Conservation (phyloP, 2,113 vertebrate genomes). For the Xiphorhynchus elegans region DNA sequence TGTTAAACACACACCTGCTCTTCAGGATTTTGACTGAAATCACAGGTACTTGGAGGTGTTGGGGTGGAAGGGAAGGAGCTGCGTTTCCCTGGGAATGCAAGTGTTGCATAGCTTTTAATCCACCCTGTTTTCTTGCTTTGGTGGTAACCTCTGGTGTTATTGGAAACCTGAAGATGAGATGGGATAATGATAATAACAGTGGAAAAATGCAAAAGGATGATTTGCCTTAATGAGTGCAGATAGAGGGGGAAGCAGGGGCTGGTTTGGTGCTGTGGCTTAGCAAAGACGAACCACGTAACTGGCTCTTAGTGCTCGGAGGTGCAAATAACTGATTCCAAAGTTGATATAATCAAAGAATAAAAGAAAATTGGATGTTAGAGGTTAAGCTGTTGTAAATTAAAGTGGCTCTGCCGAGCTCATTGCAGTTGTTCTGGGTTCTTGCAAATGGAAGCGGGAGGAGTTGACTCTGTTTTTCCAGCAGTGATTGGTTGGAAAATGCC, state of each 20-base stretch:
- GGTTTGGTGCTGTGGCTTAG: not conserved
- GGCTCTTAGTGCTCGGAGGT: not conserved
- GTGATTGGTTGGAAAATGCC: not conserved
- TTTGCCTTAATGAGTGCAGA: not conserved
- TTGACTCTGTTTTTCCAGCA: not conserved
- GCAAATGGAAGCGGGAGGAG: not conserved
- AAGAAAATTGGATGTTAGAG: slow-evolving; percentile 5
- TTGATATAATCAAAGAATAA: slow-evolving; percentile 26
- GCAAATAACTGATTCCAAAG: not conserved
- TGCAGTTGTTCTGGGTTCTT: not conserved
- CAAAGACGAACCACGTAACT: not conserved
- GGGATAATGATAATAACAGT: not conserved
- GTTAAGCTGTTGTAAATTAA: slow-evolving; percentile 41
- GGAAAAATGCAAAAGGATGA: not conserved
- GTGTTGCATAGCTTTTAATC: accelerated
- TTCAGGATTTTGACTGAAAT: not conserved
- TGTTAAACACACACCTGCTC: not conserved
- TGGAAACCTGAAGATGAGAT: not conserved
- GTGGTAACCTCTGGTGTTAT: not conserved
- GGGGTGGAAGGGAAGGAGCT: not conserved
- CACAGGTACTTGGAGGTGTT: not conserved
- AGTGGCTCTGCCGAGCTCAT: not conserved
- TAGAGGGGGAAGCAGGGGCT: not conserved
- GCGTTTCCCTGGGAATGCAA: not conserved
- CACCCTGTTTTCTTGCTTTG: accelerated